These are phyloP conservation scores for Sebastes hopkinsi DNA, from an alignment of 2,797 vertebrate species.

Conservation along the genomic window DNA sequence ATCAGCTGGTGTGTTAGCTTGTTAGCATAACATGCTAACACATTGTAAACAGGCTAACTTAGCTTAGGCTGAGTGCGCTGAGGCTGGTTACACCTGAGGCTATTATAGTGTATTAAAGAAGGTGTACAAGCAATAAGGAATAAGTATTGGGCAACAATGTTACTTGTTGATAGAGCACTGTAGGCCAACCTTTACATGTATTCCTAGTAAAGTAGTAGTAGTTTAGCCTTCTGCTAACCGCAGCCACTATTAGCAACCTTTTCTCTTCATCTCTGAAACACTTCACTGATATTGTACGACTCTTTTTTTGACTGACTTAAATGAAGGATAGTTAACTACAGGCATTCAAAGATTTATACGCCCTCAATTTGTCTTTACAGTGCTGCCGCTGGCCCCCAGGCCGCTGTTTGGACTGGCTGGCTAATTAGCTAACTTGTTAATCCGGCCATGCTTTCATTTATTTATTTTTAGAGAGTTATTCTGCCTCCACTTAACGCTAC, in stretches of 20 bases:
- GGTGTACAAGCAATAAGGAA: neutral
- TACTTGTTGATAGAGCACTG: no score
- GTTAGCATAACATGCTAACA: neutral
- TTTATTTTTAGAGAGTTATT: neutral
- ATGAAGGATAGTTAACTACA: no score
- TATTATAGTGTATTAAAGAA: neutral
- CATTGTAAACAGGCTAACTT: neutral
- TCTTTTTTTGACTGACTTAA: no score
- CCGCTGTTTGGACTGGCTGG: no score
- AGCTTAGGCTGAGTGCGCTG: neutral
- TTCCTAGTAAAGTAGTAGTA: neutral
- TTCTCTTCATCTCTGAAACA: no score
- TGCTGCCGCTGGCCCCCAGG: no score
- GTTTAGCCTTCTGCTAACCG: no score
- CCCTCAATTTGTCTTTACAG: no score
- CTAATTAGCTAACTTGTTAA: neutral
- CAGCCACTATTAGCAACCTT: no score
- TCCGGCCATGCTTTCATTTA: neutral
- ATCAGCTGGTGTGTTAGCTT: neutral
- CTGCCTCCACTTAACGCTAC: neutral
- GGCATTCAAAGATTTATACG: no score
- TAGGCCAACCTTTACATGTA: neutral
- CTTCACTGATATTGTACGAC: no score
- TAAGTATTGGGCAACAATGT: neutral
- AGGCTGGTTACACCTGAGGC: neutral